Conservation (phyloP, 1,140 invertebrate genomes). For the Scaptomyza graminum region DNA sequence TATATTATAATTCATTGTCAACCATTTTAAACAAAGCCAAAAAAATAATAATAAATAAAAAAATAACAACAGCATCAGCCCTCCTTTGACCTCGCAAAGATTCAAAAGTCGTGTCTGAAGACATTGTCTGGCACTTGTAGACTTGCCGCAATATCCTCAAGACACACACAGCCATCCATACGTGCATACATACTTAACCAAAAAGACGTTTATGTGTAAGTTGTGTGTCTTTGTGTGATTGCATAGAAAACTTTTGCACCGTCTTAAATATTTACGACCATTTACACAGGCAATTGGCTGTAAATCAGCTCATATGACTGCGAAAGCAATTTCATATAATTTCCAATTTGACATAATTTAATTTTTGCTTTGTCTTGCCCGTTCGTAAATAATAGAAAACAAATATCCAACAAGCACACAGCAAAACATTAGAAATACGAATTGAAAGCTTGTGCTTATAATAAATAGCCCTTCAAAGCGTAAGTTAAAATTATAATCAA, state of each 20-base stretch:
- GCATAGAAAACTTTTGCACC: conserved; percentile 44
- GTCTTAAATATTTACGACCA: conserved; percentile 70
- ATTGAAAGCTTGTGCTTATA: conserved; percentile 5
- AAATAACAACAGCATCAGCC: conserved; percentile 17
- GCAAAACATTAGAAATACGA: neutral
- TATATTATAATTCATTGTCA: neutral
- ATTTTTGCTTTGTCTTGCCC: conserved; percentile 30
- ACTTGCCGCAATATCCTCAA: conserved; percentile 62
- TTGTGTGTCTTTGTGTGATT: conserved; percentile 6
- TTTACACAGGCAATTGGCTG: conserved; percentile 70
- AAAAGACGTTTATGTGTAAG: conserved; percentile 2
- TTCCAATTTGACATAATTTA: conserved; percentile 36
- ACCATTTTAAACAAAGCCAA: conserved; percentile 27
- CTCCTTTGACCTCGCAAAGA: conserved; percentile 19
- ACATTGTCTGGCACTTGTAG: conserved; percentile 33
- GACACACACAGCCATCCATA: conserved; percentile 9
- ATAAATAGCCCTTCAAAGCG: conserved; percentile 23
- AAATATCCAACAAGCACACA: conserved; percentile 2
- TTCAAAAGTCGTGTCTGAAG: conserved; percentile 38
- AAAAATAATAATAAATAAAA: conserved; percentile 8
- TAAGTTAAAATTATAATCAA: conserved; percentile 26
- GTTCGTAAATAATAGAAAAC: conserved; percentile 40
- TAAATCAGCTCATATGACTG: conserved; percentile 48
- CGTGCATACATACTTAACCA: too few species aligned
- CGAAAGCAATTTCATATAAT: conserved; percentile 36